Percentiles rank a stretch among this genome's conserved stretches.
Conservation (phyloP, 2,888 invertebrate genomes). For the Orthosia gothica region DNA sequence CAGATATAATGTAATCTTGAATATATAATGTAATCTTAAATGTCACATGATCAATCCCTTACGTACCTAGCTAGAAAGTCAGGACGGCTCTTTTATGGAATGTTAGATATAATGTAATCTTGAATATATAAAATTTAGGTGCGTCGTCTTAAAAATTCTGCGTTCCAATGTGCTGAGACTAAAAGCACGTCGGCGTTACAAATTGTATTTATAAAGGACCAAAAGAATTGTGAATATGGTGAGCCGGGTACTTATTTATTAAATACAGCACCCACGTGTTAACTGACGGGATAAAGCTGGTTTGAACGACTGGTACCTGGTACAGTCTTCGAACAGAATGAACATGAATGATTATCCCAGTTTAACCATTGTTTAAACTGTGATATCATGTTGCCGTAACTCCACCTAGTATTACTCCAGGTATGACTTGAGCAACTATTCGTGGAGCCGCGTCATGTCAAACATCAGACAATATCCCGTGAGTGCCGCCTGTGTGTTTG, state of each 20-base stretch:
- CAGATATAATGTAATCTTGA: no score
- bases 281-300: no score
- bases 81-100: no score
- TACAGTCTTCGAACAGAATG: no score
- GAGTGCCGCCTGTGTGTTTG: slow-evolving; percentile 25
- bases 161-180: background rate
- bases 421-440: background rate
- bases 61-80: no score
- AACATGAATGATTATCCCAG: no score
- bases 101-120: background rate
- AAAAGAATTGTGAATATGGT: background rate
- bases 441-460: slow-evolving; percentile 10
- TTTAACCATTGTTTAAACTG: no score
- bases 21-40: no score
- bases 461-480: slow-evolving; percentile 36
- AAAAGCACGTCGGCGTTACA: background rate
- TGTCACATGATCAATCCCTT: no score
- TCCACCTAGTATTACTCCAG: background rate
- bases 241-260: background rate
- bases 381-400: no score
- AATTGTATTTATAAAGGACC: background rate
- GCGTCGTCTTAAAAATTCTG: background rate
- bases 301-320: no score
- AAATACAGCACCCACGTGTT: background rate
- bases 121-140: background rate